Evolutionary conservation across 2,797 vertebrate species (phyloP).

Genomic region (Halcyon smyrnensis): DNA sequence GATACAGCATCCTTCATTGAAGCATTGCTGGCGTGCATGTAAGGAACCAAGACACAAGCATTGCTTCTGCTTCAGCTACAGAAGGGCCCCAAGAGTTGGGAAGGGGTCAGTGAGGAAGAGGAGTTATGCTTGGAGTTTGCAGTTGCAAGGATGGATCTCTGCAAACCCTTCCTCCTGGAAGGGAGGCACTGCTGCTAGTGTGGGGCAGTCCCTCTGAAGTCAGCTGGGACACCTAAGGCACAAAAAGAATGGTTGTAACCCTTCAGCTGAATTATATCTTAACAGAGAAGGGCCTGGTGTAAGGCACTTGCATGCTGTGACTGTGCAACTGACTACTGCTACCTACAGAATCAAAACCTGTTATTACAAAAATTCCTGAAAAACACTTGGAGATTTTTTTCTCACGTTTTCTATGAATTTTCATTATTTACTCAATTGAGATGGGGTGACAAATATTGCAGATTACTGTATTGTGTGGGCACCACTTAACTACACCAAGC

Average conservation of each 20-base stretch:
- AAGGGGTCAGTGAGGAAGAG: neutral
- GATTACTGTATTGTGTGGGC: neutral
- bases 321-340: neutral
- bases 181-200: neutral
- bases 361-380: neutral
- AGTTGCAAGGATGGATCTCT: neutral
- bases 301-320: neutral
- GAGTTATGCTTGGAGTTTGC: neutral
- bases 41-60: neutral
- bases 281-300: neutral
- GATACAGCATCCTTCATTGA: rapidly evolving
- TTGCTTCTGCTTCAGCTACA: neutral
- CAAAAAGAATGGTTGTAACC: neutral
- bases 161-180: neutral
- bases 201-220: neutral
- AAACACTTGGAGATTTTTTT: neutral
- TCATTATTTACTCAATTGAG: neutral
- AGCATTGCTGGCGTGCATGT: neutral
- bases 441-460: neutral
- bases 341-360: neutral
- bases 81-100: neutral
- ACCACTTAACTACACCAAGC: neutral
- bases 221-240: neutral
- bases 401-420: neutral
- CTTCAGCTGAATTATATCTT: neutral